A percentile compares a stretch with the other conserved stretches of the same genome.
phyloP scores from a whole-genome alignment of 2,888 invertebrate species.

The Drymonia ruficornis region DNA sequence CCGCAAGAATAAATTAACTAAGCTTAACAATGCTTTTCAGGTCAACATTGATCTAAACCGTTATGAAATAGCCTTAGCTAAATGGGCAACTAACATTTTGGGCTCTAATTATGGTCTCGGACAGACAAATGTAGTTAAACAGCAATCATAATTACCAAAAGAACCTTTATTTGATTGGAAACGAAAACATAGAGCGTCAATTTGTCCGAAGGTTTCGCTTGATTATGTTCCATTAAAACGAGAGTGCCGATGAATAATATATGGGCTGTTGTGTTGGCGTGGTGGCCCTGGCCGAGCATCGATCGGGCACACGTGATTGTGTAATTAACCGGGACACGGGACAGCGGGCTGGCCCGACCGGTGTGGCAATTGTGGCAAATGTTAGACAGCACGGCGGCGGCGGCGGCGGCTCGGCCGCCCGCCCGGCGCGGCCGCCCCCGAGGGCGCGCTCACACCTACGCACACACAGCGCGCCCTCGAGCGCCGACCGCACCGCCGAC shows the following conservation, averaged over 20 bases:
- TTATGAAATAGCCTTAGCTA: slow-evolving; percentile 11
- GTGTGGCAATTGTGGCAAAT: slow-evolving; percentile 8
- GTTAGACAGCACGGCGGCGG: slow-evolving; percentile 51
- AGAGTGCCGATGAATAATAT: slow-evolving; percentile 66
- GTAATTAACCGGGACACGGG: slow-evolving; percentile 49
- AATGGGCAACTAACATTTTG: slow-evolving; percentile 6
- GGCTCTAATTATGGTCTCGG: neutral
- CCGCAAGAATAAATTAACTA: slow-evolving; percentile 25
- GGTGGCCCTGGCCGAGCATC: slow-evolving; percentile 55
- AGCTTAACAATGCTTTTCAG: slow-evolving; percentile 7
- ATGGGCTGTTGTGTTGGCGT: slow-evolving; percentile 56
- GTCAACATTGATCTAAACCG: neutral
- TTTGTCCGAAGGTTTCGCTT: slow-evolving; percentile 65
- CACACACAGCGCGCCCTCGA: slow-evolving; percentile 71
- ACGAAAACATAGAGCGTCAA: slow-evolving; percentile 65
- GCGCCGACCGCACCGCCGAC: slow-evolving; percentile 34
- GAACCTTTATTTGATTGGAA: slow-evolving; percentile 46
- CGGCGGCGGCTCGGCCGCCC: slow-evolving; percentile 28
- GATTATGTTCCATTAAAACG: slow-evolving; percentile 67
- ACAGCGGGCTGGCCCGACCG: slow-evolving; percentile 26
- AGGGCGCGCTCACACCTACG: slow-evolving; percentile 68
- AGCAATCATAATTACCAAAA: neutral
- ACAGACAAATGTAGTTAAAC: slow-evolving; percentile 5
- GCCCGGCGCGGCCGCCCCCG: slow-evolving; percentile 42
- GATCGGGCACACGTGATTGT: slow-evolving; percentile 49